A percentile compares a stretch with the other conserved stretches of the same genome.
phyloP scores from a whole-genome alignment of 1,140 invertebrate species.

The Drosophila insularis region DNA sequence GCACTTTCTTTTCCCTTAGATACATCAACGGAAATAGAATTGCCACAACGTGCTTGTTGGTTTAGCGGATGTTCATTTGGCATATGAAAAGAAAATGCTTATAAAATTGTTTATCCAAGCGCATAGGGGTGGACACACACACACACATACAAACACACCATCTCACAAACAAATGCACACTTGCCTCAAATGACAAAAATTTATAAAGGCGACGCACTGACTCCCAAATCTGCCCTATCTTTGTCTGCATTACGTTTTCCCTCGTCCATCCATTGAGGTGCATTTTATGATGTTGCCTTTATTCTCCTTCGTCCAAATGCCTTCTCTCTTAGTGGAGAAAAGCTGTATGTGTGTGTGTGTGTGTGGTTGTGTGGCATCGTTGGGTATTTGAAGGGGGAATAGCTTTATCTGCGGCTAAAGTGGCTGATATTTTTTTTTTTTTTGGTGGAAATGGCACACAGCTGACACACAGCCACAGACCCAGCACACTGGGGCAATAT shows the following conservation, averaged over 20 bases:
- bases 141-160: background rate
- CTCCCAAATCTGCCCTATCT: constrained; percentile 38
- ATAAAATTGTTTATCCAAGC: constrained; percentile 51
- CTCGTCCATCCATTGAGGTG: constrained; percentile 42
- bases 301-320: background rate
- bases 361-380: background rate
- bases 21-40: constrained; percentile 1
- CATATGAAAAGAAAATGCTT: constrained; percentile 43
- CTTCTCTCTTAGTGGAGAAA: constrained; percentile 12
- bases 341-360: background rate
- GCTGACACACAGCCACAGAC: constrained; percentile 46
- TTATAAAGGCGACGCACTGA: constrained; percentile 48
- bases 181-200: constrained; percentile 58
- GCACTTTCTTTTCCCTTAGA: background rate
- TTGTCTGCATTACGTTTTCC: constrained; percentile 36
- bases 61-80: constrained; percentile 54
- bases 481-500: constrained; percentile 3
- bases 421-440: constrained; percentile 65
- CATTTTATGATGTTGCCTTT: constrained; percentile 57
- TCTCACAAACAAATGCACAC: constrained; percentile 16
- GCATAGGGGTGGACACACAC: constrained; percentile 31
- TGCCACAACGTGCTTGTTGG: constrained; percentile 42
- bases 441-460: constrained; percentile 42
- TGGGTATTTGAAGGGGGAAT: constrained; percentile 44
- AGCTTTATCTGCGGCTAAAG: constrained; percentile 73